These are phyloP conservation scores for Corydoras sp. DNA, from an alignment of 2,113 vertebrate species.

Conservation along the genomic window DNA sequence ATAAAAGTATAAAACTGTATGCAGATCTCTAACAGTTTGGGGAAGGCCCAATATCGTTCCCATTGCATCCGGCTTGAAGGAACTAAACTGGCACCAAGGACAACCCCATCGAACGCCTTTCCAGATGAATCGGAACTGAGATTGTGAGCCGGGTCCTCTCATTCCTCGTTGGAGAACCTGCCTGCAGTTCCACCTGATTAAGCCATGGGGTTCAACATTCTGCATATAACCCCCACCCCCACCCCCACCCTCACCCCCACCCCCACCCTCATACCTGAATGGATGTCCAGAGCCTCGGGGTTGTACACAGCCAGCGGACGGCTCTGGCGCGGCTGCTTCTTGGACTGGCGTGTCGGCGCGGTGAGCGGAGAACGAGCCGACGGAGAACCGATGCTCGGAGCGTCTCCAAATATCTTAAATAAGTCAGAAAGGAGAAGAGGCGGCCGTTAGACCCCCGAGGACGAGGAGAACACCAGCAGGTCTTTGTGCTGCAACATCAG, in stretches of 20 bases:
- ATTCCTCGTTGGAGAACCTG: no score
- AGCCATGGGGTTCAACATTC: conserved; percentile 5
- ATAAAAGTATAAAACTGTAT: no score
- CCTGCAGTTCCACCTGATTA: not conserved
- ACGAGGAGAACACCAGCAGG: no score
- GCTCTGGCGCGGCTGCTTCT: conserved; percentile 78
- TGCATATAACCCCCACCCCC: not conserved
- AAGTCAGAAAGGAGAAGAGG: conserved; percentile 12
- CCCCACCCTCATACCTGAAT: conserved; percentile 73
- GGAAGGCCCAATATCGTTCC: no score
- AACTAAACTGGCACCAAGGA: no score
- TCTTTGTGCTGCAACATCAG: no score
- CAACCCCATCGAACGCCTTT: no score
- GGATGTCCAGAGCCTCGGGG: conserved; percentile 79
- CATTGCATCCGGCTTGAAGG: no score
- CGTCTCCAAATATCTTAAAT: conserved; percentile 86
- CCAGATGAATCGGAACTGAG: no score
- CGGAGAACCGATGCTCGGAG: conserved; percentile 70
- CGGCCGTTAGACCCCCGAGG: no score
- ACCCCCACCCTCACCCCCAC: conserved; percentile 43
- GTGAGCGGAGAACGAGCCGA: conserved; percentile 67
- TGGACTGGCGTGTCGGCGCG: conserved; percentile 84
- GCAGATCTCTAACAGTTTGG: no score
- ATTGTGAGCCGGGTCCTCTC: no score
- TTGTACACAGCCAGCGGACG: conserved; percentile 95